Base-by-base conservation (phyloP, 2,888 invertebrate genomes). In the Epinotia brunnichana region DNA sequence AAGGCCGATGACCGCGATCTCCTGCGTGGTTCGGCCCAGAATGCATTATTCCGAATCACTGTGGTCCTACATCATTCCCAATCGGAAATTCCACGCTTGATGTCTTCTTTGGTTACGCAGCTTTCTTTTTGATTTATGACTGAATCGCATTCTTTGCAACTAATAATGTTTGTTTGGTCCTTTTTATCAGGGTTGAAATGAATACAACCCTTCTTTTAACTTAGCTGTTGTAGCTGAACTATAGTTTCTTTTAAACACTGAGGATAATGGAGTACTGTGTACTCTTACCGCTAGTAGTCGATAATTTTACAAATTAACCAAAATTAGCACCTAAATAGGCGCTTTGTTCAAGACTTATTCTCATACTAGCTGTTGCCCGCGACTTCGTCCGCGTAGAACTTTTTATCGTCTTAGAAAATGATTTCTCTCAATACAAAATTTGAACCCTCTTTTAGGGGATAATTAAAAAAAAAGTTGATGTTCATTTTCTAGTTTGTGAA, bases 81-180 rank as follows among this genome's bases (percentile, higher is more conserved):
- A 89, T 91, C 84, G 85, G 84, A 85, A 88, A 91, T 90, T 91
- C 87, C 90, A 87, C 85, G 85, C 85, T 82, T 88, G 89, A 91
- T 87, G 83, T 89, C 91, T 90, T 90, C 89, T 87, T 91, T 83
- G 84, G 85, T 84, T 83, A 83, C 82, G 81, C 82, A 87, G 86
- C 87, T 90, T 90, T 90, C 88, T 85, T 87, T 88, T 88, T 91
- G 88, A 91, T 91, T 91, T 90, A 90, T 85, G 85, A 84, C 69
- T 78, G 78, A 80, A 78, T 75, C 80, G 81, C 79, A 76, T 80
- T 75, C 87, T 88, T 88, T 88, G 85, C 82, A 77, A 77, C 76
- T 77, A 77, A 80, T 84, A 83, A 82, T 82, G 80, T 81, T 77
- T 76, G 76, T 78, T 48, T 48, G 15, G 15, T 69, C 67, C 60